These are phyloP conservation scores for Sphinx pinastri DNA, from an alignment of 2,888 invertebrate genomes.

Conservation along the genomic window DNA sequence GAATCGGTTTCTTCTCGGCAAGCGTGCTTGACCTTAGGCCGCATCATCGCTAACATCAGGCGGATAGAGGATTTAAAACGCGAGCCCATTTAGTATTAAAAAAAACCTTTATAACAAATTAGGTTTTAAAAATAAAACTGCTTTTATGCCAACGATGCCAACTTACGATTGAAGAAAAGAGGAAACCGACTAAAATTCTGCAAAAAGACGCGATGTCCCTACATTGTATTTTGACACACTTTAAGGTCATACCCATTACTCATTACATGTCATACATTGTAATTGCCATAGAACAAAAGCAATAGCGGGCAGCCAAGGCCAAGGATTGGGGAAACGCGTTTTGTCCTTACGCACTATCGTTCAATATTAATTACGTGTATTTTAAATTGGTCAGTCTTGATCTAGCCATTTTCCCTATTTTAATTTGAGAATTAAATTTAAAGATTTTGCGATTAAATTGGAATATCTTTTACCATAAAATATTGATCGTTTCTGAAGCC, in stretches of 20 bases:
- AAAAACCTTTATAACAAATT: too few relatives aligned
- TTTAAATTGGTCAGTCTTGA: background rate
- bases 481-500: too few relatives aligned
- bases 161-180: too few relatives aligned
- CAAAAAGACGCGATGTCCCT: background rate
- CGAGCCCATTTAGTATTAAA: too few relatives aligned
- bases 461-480: too few relatives aligned
- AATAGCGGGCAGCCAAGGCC: background rate
- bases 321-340: constrained; percentile 18
- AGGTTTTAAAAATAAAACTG: too few relatives aligned
- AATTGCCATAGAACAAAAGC: constrained; percentile 5
- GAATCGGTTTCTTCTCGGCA: too few relatives aligned
- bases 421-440: background rate
- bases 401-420: background rate
- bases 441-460: too few relatives aligned
- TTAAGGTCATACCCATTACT: constrained; percentile 15
- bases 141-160: too few relatives aligned
- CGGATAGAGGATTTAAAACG: too few relatives aligned
- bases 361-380: constrained; percentile 1
- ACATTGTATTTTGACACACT: background rate
- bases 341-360: background rate
- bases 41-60: too few relatives aligned
- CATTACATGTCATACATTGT: constrained; percentile 11
- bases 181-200: background rate
- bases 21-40: too few relatives aligned